A percentile compares a stretch with the other conserved stretches of the same genome.
These are phyloP conservation scores for Ophioninae sp. DNA, from an alignment of 2,888 invertebrate species.

Conservation along the genomic window DNA sequence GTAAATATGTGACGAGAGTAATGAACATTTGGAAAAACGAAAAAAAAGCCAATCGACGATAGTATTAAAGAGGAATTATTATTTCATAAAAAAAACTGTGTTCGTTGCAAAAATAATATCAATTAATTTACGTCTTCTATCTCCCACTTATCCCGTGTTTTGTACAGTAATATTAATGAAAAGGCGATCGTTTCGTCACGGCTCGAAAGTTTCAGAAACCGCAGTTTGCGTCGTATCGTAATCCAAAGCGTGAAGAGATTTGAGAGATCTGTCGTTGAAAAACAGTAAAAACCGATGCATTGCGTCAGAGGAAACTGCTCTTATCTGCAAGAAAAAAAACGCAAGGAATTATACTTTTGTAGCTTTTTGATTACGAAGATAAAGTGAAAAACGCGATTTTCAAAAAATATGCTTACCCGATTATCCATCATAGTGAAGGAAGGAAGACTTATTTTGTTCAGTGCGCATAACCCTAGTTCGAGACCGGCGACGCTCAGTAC, in stretches of 20 bases:
- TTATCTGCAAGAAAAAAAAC: slow-evolving; percentile 69
- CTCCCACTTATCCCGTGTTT: not conserved
- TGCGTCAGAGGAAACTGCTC: slow-evolving; percentile 67
- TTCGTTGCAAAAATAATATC: not conserved
- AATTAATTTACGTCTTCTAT: not conserved
- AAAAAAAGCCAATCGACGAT: not conserved
- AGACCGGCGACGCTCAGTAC: slow-evolving; percentile 66
- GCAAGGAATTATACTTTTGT: not conserved
- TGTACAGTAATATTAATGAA: not conserved
- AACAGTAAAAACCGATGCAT: slow-evolving; percentile 73
- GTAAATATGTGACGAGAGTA: not conserved
- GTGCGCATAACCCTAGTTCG: slow-evolving; percentile 71
- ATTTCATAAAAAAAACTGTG: not conserved
- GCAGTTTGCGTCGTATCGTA: slow-evolving; percentile 59
- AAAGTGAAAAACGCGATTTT: not conserved
- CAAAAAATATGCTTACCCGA: slow-evolving; percentile 66
- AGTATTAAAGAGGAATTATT: not conserved
- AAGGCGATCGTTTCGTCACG: not conserved
- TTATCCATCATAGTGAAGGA: slow-evolving; percentile 72
- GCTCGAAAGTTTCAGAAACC: slow-evolving; percentile 37
- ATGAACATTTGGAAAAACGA: not conserved
- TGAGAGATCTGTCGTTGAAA: slow-evolving; percentile 74
- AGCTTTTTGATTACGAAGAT: not conserved
- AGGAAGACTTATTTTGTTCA: slow-evolving; percentile 73
- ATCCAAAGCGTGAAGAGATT: slow-evolving; percentile 68